These are phyloP conservation scores for Drosophila yakuba DNA, from an alignment of 1,140 invertebrate genomes.

Conservation along the genomic window DNA sequence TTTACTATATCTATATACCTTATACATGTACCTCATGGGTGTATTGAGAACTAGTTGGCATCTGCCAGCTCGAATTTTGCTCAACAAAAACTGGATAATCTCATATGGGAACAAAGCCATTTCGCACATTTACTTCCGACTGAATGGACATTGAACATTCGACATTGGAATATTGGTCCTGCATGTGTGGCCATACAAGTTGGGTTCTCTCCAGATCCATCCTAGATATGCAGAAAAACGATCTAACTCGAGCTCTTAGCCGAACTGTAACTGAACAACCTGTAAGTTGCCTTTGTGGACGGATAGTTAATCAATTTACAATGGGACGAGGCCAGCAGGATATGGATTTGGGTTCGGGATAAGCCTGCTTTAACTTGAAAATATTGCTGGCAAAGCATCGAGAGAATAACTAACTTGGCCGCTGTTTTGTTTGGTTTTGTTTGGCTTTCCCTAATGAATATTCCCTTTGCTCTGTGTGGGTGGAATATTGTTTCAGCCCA, in stretches of 20 bases:
- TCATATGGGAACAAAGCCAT: constrained; percentile 69
- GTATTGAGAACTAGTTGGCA: constrained; percentile 45
- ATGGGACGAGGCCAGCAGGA: constrained; percentile 37
- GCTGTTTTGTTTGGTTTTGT: constrained; percentile 60
- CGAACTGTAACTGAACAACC: constrained; percentile 69
- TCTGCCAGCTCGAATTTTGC: constrained; percentile 42
- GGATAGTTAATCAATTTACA: constrained; percentile 73
- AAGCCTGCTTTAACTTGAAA: constrained; percentile 82
- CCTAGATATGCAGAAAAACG: constrained; percentile 45
- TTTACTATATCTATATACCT: neutral
- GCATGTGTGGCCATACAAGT: constrained; percentile 48
- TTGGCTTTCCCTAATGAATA: constrained; percentile 74
- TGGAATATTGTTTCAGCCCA: constrained; percentile 68
- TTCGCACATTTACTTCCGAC: constrained; percentile 77
- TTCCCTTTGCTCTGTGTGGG: constrained; percentile 33
- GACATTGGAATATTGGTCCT: constrained; percentile 22
- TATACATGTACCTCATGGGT: neutral
- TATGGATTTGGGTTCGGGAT: constrained; percentile 43
- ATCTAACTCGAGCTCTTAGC: constrained; percentile 19
- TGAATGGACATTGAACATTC: constrained; percentile 62
- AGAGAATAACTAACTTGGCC: constrained; percentile 66
- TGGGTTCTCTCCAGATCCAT: constrained; percentile 8
- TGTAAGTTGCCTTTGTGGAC: constrained; percentile 57
- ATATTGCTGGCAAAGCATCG: constrained; percentile 63
- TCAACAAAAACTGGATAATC: constrained; percentile 77